Conservation (phyloP, 2,797 vertebrate genomes). For the Pangasius macronema region DNA sequence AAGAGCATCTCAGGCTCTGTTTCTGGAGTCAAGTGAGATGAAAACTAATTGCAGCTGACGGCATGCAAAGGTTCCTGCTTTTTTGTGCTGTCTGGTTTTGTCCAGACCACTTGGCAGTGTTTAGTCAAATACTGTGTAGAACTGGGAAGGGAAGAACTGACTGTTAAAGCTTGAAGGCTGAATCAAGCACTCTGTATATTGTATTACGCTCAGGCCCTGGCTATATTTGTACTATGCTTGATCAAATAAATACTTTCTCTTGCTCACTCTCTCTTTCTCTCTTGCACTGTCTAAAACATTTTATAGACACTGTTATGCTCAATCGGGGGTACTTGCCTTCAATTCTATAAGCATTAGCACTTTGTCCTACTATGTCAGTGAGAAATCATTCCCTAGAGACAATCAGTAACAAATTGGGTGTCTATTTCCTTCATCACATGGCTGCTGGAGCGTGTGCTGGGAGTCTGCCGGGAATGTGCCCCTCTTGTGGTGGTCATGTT, state of each 20-base stretch:
- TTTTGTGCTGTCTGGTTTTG: conserved; percentile 54
- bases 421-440: conserved; percentile 21
- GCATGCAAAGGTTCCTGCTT: conserved; percentile 32
- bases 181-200: conserved; percentile 46
- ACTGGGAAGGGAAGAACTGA: conserved; percentile 46
- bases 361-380: not conserved
- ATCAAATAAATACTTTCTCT: not conserved
- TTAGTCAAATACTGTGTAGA: conserved; percentile 39
- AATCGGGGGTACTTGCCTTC: not conserved
- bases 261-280: conserved; percentile 8
- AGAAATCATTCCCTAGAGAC: not conserved
- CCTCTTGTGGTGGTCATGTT: conserved; percentile 73
- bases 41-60: conserved; percentile 56
- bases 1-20: conserved; percentile 60
- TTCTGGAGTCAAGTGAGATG: conserved; percentile 52
- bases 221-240: conserved; percentile 19
- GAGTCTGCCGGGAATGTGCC: conserved; percentile 58
- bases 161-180: conserved; percentile 48
- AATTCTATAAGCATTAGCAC: not conserved
- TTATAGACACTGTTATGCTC: too few relatives aligned
- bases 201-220: conserved; percentile 32
- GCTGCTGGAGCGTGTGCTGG: conserved; percentile 46
- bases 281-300: not conserved
- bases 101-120: conserved; percentile 51
- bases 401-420: conserved; percentile 10